Conservation (phyloP, 2,113 vertebrate species). For the Oxygymnocypris stewartii region DNA sequence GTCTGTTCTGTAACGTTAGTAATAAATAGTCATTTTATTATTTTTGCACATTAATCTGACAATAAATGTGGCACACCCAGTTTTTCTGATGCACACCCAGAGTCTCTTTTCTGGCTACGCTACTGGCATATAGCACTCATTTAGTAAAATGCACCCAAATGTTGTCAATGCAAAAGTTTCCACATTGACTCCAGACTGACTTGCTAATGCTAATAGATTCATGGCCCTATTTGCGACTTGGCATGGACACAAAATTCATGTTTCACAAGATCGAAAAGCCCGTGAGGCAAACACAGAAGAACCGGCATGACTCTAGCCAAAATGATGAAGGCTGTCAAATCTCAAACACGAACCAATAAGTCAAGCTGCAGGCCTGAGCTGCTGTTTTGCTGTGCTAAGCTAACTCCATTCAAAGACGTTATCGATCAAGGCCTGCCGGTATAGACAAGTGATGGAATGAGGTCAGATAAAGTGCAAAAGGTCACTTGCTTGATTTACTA, state of each 20-base stretch:
- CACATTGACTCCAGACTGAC: background rate
- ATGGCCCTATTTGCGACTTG: constrained; percentile 43
- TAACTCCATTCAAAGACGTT: constrained; percentile 40
- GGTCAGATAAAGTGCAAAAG: constrained; percentile 38
- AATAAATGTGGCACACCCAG: no score
- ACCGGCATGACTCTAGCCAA: constrained; percentile 31
- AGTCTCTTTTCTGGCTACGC: no score
- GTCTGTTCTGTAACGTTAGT: no score
- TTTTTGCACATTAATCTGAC: no score
- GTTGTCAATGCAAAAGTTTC: background rate
- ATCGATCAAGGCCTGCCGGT: constrained; percentile 42
- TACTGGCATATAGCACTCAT: background rate
- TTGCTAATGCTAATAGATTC: constrained; percentile 50
- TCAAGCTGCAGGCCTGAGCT: constrained; percentile 40
- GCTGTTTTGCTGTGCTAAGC: constrained; percentile 48
- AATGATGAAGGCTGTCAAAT: constrained; percentile 50
- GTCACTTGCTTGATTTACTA: constrained; percentile 33
- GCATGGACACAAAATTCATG: constrained; percentile 39
- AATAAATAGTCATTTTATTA: no score
- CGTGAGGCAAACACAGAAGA: constrained; percentile 35
- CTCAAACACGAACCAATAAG: constrained; percentile 37
- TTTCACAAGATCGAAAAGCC: constrained; percentile 43
- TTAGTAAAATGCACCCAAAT: background rate
- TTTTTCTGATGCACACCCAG: no score
- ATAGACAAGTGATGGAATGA: constrained; percentile 41